These are phyloP conservation scores for Coracopsis vasa DNA, from an alignment of 2,113 vertebrate species.

Conservation along the genomic window DNA sequence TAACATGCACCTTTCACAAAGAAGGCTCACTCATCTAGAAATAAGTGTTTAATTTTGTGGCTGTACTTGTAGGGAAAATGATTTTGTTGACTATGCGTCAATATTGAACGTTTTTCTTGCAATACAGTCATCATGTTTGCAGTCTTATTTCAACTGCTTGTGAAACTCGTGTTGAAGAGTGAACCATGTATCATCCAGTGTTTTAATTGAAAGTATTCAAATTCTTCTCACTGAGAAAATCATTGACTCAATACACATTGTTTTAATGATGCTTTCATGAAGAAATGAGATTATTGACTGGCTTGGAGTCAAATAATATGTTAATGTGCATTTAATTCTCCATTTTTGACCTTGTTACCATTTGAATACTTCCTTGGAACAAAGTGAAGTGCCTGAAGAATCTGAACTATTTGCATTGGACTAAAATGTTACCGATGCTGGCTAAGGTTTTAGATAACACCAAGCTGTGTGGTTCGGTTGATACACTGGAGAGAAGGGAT, in stretches of 20 bases:
- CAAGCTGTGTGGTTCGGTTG: background rate
- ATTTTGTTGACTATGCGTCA: background rate
- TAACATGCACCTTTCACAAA: background rate
- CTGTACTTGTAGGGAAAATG: background rate
- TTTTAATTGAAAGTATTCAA: background rate
- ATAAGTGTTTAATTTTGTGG: background rate
- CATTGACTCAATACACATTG: background rate
- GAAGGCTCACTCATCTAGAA: background rate
- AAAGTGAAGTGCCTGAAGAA: background rate
- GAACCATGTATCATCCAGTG: background rate
- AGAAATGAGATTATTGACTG: background rate
- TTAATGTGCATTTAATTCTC: background rate
- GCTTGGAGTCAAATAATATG: background rate
- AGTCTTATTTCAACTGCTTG: background rate
- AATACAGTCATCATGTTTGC: background rate
- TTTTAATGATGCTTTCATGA: background rate
- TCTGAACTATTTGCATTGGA: background rate
- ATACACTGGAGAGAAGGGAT: background rate
- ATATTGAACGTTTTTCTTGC: background rate
- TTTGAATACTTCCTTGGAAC: background rate
- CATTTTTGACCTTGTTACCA: background rate
- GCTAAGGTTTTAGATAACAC: background rate
- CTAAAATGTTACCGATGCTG: background rate
- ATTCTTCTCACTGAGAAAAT: background rate
- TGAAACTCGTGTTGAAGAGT: background rate